Base-by-base conservation (phyloP, 2,797 vertebrate species). In the Eupleurogrammus muticus region DNA sequence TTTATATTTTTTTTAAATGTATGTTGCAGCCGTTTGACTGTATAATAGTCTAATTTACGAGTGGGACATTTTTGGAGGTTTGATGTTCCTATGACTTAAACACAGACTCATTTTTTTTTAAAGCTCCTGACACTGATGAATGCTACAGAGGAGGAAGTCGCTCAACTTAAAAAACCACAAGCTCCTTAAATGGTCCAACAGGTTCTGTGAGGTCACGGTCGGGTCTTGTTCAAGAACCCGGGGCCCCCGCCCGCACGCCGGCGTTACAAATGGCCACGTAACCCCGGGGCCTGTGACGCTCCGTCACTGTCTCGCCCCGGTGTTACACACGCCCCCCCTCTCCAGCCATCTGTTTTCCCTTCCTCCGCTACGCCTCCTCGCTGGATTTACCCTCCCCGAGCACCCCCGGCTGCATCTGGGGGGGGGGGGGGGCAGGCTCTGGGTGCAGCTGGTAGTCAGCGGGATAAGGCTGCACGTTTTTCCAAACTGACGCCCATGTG, bases 401-500 rank as follows among this genome's bases (percentile, higher is more conserved):
- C n/a, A n/a, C 3, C 77, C 57, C 86, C 36, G 17, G 69, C 82
- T 49, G 82, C 42, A 28, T 28, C 28, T 28, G n/a, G n/a, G n/a
- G n/a, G n/a, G n/a, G n/a, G n/a, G n/a, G n/a, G n/a, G 66, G 73
- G 72, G 75, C 90, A 90, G 87, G 80, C 84, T 76, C 75, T 2
- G 75, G 75, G 77, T 73, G 84, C 91, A 90, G 90, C 89, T 92
- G 91, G 83, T 82, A 66, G 86, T 66, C 90, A 85, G 85, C 82
- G 9, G 84, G 87, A 74, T 58, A 84, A 42, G 57, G 50, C 62
- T 40, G 70, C 62, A 48, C 0, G 3, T 70, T 83, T 70, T 83
- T 87, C 80, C 77, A 82, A 74, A 83, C 75, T 57, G 55, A 77
- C 60, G 62, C 51, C 77, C 68, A 56, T 66, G 69, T 67, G 73